phyloP scores from a whole-genome alignment of 2,797 vertebrate genomes.

The Melopsittacus undulatus region DNA sequence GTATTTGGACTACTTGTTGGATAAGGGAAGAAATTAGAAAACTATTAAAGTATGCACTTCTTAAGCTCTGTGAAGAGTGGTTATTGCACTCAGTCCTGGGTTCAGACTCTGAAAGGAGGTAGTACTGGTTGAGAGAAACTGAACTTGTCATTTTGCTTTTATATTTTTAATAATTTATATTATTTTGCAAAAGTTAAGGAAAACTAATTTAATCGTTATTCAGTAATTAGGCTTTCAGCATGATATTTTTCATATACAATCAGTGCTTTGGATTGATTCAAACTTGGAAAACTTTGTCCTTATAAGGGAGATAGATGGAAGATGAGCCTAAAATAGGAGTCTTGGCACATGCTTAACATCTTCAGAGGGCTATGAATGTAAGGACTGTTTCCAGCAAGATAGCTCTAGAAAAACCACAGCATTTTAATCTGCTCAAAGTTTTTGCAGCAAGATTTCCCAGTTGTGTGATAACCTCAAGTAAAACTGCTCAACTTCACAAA shows the following conservation, averaged over 20 bases:
- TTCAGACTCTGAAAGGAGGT: not conserved
- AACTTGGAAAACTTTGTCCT: conserved; percentile 19
- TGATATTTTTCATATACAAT: not conserved
- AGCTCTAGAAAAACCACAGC: not conserved
- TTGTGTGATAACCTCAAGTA: not conserved
- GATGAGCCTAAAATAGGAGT: conserved; percentile 7
- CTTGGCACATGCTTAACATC: not conserved
- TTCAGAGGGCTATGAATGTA: not conserved
- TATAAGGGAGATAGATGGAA: conserved; percentile 21
- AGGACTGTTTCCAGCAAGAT: conserved; percentile 7
- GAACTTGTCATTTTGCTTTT: not conserved
- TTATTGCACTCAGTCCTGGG: not conserved
- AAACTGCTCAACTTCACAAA: not conserved
- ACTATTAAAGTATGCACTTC: not conserved
- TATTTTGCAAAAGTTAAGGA: not conserved
- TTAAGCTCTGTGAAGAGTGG: not conserved
- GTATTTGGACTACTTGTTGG: not conserved
- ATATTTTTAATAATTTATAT: not conserved
- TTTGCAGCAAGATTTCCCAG: not conserved
- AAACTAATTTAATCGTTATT: not conserved
- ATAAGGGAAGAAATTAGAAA: not conserved
- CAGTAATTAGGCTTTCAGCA: not conserved
- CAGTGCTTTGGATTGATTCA: not conserved
- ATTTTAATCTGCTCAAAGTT: not conserved
- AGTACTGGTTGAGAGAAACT: not conserved